Conservation (phyloP, 2,888 invertebrate species). For the Tetrapedia diversipes region DNA sequence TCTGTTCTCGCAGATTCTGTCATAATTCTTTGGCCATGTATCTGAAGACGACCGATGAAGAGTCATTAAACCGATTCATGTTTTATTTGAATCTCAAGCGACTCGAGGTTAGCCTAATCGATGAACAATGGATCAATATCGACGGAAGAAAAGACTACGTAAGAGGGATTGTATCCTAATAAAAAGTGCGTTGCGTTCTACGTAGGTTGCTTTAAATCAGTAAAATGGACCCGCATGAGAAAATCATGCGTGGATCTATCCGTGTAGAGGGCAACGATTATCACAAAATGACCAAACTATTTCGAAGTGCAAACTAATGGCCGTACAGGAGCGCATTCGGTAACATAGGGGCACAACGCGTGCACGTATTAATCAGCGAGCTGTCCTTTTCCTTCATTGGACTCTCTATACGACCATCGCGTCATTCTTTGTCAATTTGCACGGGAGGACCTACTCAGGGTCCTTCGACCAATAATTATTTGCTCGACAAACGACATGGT, state of each 20-base stretch:
- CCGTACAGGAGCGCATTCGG: constrained; percentile 19
- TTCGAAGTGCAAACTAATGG: constrained; percentile 36
- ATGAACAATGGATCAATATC: constrained; percentile 36
- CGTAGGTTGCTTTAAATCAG: constrained; percentile 41
- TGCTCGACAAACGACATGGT: constrained; percentile 36
- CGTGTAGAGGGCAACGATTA: constrained; percentile 43
- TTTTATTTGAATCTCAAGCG: constrained; percentile 29
- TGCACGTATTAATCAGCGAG: constrained; percentile 67
- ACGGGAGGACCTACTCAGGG: constrained; percentile 37
- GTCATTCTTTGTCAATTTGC: constrained; percentile 73
- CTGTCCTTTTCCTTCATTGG: constrained; percentile 62
- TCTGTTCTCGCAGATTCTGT: not conserved
- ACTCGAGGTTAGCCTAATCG: constrained; percentile 25
- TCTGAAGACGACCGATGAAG: not conserved
- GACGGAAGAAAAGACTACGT: constrained; percentile 33
- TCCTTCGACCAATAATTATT: constrained; percentile 54
- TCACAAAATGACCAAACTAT: constrained; percentile 60
- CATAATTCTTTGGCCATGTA: not conserved
- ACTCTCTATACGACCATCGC: constrained; percentile 38
- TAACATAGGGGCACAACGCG: constrained; percentile 63
- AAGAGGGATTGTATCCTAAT: constrained; percentile 63
- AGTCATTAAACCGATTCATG: not conserved
- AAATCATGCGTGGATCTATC: constrained; percentile 40
- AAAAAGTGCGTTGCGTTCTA: constrained; percentile 38
- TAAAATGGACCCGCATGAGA: constrained; percentile 73